Evolutionary conservation across 2,113 vertebrate genomes (phyloP).

Genomic region (Scomber colias): DNA sequence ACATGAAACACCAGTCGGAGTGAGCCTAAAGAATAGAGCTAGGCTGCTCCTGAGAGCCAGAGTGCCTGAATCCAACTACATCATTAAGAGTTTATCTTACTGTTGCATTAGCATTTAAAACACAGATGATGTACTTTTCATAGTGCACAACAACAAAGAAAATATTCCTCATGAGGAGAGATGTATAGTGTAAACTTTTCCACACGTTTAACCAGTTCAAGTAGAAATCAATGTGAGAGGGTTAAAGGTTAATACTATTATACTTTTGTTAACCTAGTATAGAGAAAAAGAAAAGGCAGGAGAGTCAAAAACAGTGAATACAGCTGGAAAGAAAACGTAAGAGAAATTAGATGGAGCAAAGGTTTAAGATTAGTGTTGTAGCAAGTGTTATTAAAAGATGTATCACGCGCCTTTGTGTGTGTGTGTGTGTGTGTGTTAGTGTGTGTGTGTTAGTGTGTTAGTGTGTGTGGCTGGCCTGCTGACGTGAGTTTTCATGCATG

Average conservation of each 20-base stretch:
- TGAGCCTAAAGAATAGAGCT: background rate
- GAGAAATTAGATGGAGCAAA: background rate
- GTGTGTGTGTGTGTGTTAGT: background rate
- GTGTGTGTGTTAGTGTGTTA: background rate
- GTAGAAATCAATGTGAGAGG: background rate
- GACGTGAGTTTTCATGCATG: constrained; percentile 75
- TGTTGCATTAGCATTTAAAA: background rate
- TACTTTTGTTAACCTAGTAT: background rate
- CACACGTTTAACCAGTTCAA: background rate
- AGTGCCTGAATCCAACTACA: background rate
- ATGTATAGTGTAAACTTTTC: background rate
- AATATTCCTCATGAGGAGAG: background rate
- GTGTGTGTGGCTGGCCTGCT: constrained; percentile 49
- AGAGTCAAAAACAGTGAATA: background rate
- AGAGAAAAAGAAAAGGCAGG: background rate
- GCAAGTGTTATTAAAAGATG: constrained; percentile 13
- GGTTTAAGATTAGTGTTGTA: constrained; percentile 17
- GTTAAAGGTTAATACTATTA: background rate
- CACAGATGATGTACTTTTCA: background rate
- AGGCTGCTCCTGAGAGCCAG: background rate
- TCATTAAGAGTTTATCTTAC: background rate
- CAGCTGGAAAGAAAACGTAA: background rate
- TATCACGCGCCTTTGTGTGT: constrained; percentile 14
- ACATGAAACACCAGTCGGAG: background rate
- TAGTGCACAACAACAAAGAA: no score